A percentile compares a stretch with the other conserved stretches of the same genome.
Conservation (phyloP, 1,140 invertebrate genomes). For the Ditylenchus dipsaci region DNA sequence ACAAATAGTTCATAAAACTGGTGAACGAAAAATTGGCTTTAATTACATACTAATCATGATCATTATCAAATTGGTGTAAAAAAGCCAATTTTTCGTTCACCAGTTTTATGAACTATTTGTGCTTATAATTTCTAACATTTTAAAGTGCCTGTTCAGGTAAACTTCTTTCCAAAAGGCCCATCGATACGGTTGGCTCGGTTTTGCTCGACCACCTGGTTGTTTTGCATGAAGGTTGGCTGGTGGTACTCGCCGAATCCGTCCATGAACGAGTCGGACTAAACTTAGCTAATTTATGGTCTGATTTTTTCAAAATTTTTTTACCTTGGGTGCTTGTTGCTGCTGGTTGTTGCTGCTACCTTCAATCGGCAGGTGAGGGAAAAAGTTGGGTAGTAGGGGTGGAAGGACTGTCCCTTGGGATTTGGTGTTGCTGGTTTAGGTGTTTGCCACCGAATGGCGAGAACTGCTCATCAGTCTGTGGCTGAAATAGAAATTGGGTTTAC, state of each 20-base stretch:
- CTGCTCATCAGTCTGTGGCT: not conserved
- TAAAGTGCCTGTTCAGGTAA: too few species aligned
- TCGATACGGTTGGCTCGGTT: constrained; percentile 13
- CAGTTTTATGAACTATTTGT: too few species aligned
- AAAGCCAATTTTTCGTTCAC: too few species aligned
- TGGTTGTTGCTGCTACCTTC: too few species aligned
- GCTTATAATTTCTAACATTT: too few species aligned
- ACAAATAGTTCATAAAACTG: too few species aligned
- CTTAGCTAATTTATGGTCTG: not conserved
- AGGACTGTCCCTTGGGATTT: not conserved
- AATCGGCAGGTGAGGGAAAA: not conserved
- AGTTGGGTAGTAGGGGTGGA: not conserved
- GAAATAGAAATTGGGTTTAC: too few species aligned
- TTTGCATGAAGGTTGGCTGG: constrained; percentile 32
- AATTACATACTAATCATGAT: too few species aligned
- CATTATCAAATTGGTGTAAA: too few species aligned
- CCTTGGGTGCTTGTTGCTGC: not conserved
- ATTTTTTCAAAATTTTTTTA: not conserved
- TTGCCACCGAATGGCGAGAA: not conserved
- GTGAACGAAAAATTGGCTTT: too few species aligned
- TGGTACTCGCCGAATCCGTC: constrained; percentile 44
- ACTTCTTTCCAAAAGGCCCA: constrained; percentile 23
- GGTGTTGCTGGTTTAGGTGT: not conserved
- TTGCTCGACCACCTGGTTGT: constrained; percentile 25
- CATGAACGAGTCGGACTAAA: constrained; percentile 32